phyloP scores from a whole-genome alignment of 2,113 vertebrate species.

The Nannobrachium achirus region DNA sequence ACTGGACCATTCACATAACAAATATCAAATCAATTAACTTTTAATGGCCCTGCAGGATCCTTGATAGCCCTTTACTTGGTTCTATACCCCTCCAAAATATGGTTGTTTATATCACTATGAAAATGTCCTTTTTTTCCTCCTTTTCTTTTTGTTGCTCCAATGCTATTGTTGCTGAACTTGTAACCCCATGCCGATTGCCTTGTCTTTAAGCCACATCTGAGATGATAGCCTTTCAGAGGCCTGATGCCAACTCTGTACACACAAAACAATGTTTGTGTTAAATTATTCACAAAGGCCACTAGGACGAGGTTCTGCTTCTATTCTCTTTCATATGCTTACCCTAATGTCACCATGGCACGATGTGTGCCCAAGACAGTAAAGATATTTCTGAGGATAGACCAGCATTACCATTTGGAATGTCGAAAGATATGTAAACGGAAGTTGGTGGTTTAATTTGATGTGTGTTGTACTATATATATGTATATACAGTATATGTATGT shows the following conservation, averaged over 20 bases:
- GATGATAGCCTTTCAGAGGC: constrained; percentile 18
- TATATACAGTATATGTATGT: too few species aligned
- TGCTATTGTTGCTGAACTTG: constrained; percentile 14
- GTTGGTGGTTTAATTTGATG: too few species aligned
- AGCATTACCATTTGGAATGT: too few species aligned
- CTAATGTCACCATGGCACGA: neutral
- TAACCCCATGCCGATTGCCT: constrained; percentile 18
- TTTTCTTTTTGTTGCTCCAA: constrained; percentile 17
- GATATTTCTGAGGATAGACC: too few species aligned
- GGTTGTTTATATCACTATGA: constrained; percentile 14
- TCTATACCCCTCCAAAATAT: constrained; percentile 5
- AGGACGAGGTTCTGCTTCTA: constrained; percentile 44
- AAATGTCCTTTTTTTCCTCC: constrained; percentile 11
- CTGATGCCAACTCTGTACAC: constrained; percentile 9
- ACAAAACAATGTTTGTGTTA: constrained; percentile 35
- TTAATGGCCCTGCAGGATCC: neutral
- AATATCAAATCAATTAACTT: neutral
- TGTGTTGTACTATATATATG: too few species aligned
- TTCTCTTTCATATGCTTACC: constrained; percentile 10
- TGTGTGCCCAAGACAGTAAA: constrained; percentile 4
- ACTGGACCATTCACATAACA: neutral
- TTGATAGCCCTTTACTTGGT: neutral
- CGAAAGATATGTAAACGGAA: too few species aligned
- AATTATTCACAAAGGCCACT: constrained; percentile 56
- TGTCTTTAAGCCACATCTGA: constrained; percentile 16